Evolutionary conservation across 2,888 invertebrate genomes (phyloP).

Genomic region (Monoplex corrugatus): DNA sequence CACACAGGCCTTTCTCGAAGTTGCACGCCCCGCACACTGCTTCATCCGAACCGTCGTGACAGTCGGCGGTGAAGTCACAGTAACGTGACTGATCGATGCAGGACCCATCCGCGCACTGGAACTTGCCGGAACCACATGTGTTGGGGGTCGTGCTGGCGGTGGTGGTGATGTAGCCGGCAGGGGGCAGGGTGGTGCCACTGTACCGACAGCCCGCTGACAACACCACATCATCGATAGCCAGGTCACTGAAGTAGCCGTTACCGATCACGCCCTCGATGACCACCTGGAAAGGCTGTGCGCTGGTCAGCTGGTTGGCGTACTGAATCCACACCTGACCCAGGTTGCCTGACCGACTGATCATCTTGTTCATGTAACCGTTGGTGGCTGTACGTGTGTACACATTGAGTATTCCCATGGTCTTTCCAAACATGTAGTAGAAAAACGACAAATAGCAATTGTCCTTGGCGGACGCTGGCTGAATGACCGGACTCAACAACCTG

Average conservation of each 20-base stretch:
- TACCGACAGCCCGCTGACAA: conserved; percentile 75
- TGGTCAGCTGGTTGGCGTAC: conserved; percentile 63
- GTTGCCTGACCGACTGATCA: conserved; percentile 66
- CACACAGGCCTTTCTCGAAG: conserved; percentile 75
- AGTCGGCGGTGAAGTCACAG: conserved; percentile 74
- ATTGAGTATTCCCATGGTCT: conserved; percentile 69
- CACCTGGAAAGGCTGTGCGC: conserved; percentile 69
- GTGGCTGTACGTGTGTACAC: conserved; percentile 69
- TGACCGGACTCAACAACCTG: conserved; percentile 75
- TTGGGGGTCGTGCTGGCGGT: conserved; percentile 62
- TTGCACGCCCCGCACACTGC: conserved; percentile 74
- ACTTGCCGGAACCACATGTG: conserved; percentile 62
- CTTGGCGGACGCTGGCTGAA: conserved; percentile 58
- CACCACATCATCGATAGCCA: conserved; percentile 79
- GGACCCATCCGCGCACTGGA: conserved; percentile 66
- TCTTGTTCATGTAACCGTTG: conserved; percentile 58
- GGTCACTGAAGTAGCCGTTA: conserved; percentile 65
- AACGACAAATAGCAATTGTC: conserved; percentile 71
- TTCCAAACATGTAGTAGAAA: conserved; percentile 78
- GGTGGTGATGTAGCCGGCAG: conserved; percentile 64
- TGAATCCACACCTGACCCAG: conserved; percentile 72
- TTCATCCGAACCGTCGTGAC: conserved; percentile 74
- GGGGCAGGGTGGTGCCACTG: conserved; percentile 62
- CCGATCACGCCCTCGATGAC: conserved; percentile 75
- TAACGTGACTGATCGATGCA: conserved; percentile 67